These are phyloP conservation scores for Neodiprion pinetum DNA, from an alignment of 1,140 invertebrate species.

Conservation along the genomic window DNA sequence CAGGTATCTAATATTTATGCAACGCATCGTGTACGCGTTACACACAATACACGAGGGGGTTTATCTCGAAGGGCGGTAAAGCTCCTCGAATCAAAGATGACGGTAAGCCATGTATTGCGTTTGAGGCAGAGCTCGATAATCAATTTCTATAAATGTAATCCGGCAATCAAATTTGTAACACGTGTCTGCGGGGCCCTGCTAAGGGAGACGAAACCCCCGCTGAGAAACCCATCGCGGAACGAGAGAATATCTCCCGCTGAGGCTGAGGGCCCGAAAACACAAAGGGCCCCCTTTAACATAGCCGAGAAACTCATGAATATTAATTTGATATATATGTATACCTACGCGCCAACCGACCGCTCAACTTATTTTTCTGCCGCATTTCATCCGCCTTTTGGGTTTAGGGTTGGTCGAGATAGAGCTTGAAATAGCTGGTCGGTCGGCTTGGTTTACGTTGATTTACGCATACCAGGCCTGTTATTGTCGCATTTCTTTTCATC, in stretches of 20 bases:
- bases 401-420: too few species aligned
- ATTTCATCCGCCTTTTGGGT: too few species aligned
- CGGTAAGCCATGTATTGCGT: too few species aligned
- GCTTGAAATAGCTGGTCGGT: too few species aligned
- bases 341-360: not conserved
- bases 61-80: too few species aligned
- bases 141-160: conserved; percentile 4
- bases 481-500: too few species aligned
- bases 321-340: not conserved
- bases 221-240: not conserved
- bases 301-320: conserved; percentile 1
- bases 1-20: too few species aligned
- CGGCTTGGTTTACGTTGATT: too few species aligned
- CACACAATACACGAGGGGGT: too few species aligned
- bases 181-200: not conserved
- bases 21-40: too few species aligned
- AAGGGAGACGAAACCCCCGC: not conserved
- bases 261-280: not conserved
- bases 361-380: conserved; percentile 4
- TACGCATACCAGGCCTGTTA: too few species aligned
- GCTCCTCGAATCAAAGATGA: not conserved
- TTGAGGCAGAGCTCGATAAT: not conserved
- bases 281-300: not conserved
- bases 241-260: too few species aligned
- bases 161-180: not conserved